A percentile compares a stretch with the other conserved stretches of the same genome.
phyloP scores from a whole-genome alignment of 2,113 vertebrate species.

The Oplegnathus fasciatus region DNA sequence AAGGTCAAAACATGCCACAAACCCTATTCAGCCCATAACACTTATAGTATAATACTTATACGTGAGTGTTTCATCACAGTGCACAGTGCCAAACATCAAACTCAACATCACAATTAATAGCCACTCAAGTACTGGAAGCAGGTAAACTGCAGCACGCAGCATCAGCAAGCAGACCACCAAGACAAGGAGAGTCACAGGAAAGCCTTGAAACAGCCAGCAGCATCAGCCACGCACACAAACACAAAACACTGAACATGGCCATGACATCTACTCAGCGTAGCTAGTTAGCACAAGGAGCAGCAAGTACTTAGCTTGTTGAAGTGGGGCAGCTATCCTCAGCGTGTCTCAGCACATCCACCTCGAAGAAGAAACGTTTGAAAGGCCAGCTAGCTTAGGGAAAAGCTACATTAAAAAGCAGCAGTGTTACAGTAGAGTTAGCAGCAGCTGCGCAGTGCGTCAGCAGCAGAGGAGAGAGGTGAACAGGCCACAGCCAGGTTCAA shows the following conservation, averaged over 20 bases:
- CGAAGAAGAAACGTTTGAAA: too few species aligned
- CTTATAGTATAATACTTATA: too few species aligned
- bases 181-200: background rate
- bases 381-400: too few species aligned
- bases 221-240: background rate
- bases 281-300: background rate
- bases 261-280: background rate
- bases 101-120: background rate
- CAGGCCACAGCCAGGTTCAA: background rate
- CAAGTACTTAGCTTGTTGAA: constrained; percentile 4
- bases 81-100: background rate
- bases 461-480: background rate
- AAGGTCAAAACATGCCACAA: background rate
- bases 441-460: background rate
- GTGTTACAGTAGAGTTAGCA: too few species aligned
- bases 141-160: background rate
- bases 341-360: too few species aligned
- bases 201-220: background rate
- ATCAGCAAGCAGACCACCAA: background rate
- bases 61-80: background rate
- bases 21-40: background rate
- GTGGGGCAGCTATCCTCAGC: background rate
- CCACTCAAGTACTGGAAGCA: background rate
- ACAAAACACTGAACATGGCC: background rate
- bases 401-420: background rate